Percentiles rank a stretch among this genome's conserved stretches.
phyloP scores from a whole-genome alignment of 2,113 vertebrate genomes.

The Coptodon rendalli region DNA sequence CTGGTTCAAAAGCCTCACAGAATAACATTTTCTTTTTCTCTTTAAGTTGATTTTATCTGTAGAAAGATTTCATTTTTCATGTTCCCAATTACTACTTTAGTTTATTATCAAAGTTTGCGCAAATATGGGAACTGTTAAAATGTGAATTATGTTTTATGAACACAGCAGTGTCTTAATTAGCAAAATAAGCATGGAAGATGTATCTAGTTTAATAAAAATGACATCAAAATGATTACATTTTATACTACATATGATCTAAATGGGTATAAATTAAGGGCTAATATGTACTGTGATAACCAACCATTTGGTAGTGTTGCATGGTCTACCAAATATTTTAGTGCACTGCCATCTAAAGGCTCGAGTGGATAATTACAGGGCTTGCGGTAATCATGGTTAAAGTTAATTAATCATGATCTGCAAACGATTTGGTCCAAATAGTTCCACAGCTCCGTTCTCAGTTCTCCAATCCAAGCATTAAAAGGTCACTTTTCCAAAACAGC shows the following conservation, averaged over 20 bases:
- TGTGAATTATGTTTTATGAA: not conserved
- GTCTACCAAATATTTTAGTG: not conserved
- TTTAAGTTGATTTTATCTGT: not conserved
- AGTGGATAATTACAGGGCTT: not conserved
- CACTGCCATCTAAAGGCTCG: constrained; percentile 30
- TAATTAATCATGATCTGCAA: not conserved
- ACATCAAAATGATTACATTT: not conserved
- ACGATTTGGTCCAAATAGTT: fast-evolving
- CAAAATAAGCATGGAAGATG: not conserved
- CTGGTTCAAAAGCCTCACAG: not conserved
- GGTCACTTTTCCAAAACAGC: fast-evolving
- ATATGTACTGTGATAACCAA: not conserved
- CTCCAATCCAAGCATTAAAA: not conserved
- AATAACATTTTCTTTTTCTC: not conserved
- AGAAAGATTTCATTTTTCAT: not conserved
- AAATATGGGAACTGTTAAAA: not conserved
- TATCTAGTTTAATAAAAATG: fast-evolving
- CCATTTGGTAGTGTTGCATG: not conserved
- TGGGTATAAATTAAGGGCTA: fast-evolving
- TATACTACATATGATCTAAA: not conserved
- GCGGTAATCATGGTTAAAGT: not conserved
- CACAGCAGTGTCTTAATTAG: not conserved
- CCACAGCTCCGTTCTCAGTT: not conserved
- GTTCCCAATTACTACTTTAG: not conserved
- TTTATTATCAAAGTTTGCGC: fast-evolving